Conservation (phyloP, 2,888 invertebrate species). For the Tetranychus truncatus region DNA sequence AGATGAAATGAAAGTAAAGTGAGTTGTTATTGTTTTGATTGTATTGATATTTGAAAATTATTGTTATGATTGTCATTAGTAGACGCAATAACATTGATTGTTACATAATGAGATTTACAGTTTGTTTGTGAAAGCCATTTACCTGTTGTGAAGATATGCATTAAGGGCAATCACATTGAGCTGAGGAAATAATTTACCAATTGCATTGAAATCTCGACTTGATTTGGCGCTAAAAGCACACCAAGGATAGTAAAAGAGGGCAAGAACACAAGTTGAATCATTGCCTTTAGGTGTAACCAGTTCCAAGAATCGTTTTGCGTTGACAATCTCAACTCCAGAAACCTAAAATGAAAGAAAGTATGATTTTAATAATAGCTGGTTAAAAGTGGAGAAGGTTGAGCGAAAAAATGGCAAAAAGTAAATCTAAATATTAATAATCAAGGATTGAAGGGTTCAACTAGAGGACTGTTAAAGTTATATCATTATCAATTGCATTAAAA, state of each 20-base stretch:
- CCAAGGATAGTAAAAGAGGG: slow-evolving; percentile 70
- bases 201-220: slow-evolving; percentile 72
- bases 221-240: slow-evolving; percentile 77
- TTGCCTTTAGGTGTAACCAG: slow-evolving; percentile 11
- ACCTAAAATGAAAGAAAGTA: not conserved
- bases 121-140: slow-evolving; percentile 24
- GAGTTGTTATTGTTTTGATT: not conserved
- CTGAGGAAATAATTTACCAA: slow-evolving; percentile 66
- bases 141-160: slow-evolving; percentile 56
- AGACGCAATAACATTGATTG: too few species aligned
- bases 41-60: too few species aligned
- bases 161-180: slow-evolving; percentile 75
- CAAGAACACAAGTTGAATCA: slow-evolving; percentile 40
- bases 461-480: too few species aligned
- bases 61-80: too few species aligned
- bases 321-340: slow-evolving; percentile 5
- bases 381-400: not conserved
- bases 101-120: too few species aligned
- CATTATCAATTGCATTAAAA: too few species aligned
- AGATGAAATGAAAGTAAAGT: not conserved
- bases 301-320: slow-evolving; percentile 11
- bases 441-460: too few species aligned
- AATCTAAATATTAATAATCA: too few species aligned
- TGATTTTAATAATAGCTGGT: not conserved
- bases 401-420: too few species aligned